Base-by-base conservation (phyloP, 2,888 invertebrate genomes). In the Sipunculus nudus region DNA sequence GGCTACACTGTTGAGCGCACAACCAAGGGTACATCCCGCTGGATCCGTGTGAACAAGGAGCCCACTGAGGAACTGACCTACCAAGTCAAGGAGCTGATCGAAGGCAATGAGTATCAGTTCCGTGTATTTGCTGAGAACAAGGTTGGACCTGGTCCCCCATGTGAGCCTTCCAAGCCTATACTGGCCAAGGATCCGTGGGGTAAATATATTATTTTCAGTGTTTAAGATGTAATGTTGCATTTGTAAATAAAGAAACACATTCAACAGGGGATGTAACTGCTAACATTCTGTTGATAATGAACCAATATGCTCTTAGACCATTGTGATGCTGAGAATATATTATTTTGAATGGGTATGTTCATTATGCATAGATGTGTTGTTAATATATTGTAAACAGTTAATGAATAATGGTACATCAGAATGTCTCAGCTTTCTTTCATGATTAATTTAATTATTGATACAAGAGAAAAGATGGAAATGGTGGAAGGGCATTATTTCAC, bases 11-110 rank as follows among this genome's bases (percentile, higher is more conserved):
- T 81, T 25, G 81, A 81, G 63, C 90, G 91, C 66, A 89, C 89
- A 77, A 92, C 93, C 84, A 87, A 19, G 21, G 10, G 43, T 13
- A 16, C 89, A 54, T 88, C 88, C 62, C 90, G 90, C 78, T 95
- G 92, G 90, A 89, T 89, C 71, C 89, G 89, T 77, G 87, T 91
- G 56, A 91, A 91, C 59, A 78, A 80, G 2, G 71, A 70, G 28
- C 72, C 77, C 23, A 69, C 76, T 59, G 61, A 59, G 19, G 59
- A 47, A 6, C 50, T 56, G 21, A 47, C 32, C 23, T 40, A 23
- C 29, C 55, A 53, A 38, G 59, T 60, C 48, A 48, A 40, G n/a
- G 76, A 80, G 49, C 73, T 84, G 53, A 68, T 76, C 45, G 78
- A 78, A 28, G 80, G 79, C 45, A 68, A 74, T 45, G 73, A 92